Evolutionary conservation across 2,113 vertebrate genomes (phyloP), one percentile per base, ranked within the genome.

Genomic region (Catharus bicknelli): DNA sequence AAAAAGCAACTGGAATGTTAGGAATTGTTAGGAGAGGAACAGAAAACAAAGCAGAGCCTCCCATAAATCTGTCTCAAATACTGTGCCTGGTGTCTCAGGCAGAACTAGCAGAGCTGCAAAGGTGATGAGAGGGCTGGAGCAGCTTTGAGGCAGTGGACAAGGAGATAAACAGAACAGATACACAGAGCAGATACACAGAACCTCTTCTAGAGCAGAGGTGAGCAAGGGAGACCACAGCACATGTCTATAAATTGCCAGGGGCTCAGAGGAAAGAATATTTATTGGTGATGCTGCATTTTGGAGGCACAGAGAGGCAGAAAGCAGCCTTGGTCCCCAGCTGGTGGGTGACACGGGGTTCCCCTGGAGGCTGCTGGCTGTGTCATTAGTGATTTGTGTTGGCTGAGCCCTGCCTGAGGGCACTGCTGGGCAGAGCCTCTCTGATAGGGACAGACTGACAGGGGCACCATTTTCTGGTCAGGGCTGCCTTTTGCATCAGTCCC

Each of bases 31-130:
- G 57, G 40, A 93, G 57, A 90, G 36, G 86, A 94, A 84, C 64
- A 95, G 67, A 93, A 93, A 82, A 89, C 85, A 93, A 78, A 72
- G 50, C 68, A 86, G 66, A 94, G 34, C 36, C 17, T 91, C 13
- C 45, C 66, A 48, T 9, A 85, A 85, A 72, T 67, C 61, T 55
- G 43, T 67, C 78, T 84, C 78, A 55, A n/a, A n/a, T 73, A 50
- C 2, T 1, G 0, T 21, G 29, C 53, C 78, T 63, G 61, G n/a
- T 58, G 69, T 20, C 53, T 38, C 59, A 32, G 62, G 63, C 38
- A 67, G 77, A 36, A 15, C 21, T 1, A 42, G 48, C 64, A 63
- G 57, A 78, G 66, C 48, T 40, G 9, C 40, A 40, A n/a, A 90
- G 13, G 74, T 26, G 43, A 29, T 0, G 3, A n/a, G 23, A 38